phyloP scores from a whole-genome alignment of 1,140 invertebrate genomes.

The Ceratina calcarata region DNA sequence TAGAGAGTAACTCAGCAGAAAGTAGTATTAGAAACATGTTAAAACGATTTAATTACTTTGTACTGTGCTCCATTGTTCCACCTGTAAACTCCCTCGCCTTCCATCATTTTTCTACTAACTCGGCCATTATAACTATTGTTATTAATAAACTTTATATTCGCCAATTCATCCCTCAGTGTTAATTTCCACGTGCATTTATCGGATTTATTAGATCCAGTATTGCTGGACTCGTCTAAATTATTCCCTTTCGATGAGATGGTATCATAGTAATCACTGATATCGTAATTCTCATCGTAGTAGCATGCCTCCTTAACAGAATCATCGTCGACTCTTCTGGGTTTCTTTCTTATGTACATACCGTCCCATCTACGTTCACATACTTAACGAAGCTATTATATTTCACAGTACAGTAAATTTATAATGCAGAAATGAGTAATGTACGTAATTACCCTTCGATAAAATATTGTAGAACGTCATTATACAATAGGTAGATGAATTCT shows the following conservation, averaged over 20 bases:
- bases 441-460: constrained; percentile 56
- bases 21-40: too few relatives aligned
- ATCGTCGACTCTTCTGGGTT: background rate
- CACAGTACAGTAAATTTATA: too few relatives aligned
- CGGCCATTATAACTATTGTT: constrained; percentile 78
- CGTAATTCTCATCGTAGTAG: background rate
- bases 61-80: constrained; percentile 80
- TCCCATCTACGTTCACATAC: constrained; percentile 45
- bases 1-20: too few relatives aligned
- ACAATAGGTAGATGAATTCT: constrained; percentile 59
- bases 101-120: constrained; percentile 79
- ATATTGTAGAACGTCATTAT: constrained; percentile 55
- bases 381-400: background rate
- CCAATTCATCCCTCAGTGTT: constrained; percentile 63
- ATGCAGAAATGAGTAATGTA: background rate
- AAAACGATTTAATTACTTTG: too few relatives aligned
- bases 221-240: background rate
- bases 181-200: constrained; percentile 47
- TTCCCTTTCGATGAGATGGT: background rate
- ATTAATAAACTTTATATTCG: constrained; percentile 76
- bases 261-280: background rate
- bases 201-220: background rate
- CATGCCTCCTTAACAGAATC: background rate
- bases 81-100: constrained; percentile 80
- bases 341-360: constrained; percentile 36